These are phyloP conservation scores for Python bivittatus DNA, from an alignment of 2,113 vertebrate species.

Conservation along the genomic window DNA sequence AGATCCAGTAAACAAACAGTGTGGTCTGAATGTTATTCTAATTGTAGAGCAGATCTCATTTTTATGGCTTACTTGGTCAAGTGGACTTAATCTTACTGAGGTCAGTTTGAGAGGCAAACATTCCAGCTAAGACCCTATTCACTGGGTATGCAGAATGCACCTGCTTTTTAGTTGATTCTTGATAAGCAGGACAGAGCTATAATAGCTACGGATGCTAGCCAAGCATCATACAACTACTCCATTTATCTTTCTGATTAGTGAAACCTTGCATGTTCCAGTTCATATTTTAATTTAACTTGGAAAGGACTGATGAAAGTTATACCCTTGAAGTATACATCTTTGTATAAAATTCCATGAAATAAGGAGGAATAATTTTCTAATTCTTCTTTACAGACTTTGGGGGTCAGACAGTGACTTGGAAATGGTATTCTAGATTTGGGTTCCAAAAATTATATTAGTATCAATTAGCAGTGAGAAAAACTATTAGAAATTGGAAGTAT, in stretches of 20 bases:
- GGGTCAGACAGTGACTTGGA: neutral
- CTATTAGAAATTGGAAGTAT: neutral
- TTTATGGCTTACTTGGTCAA: neutral
- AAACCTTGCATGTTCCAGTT: neutral
- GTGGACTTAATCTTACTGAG: slow-evolving; percentile 34
- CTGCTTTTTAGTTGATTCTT: neutral
- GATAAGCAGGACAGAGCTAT: neutral
- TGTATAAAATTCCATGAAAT: neutral
- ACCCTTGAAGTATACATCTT: neutral
- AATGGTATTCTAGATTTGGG: neutral
- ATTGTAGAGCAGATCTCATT: slow-evolving; percentile 16
- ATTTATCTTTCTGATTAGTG: neutral
- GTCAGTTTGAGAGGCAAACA: slow-evolving; percentile 44
- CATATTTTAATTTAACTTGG: neutral
- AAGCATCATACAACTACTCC: neutral
- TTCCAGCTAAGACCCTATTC: slow-evolving; percentile 9
- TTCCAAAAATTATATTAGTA: neutral
- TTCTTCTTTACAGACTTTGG: neutral
- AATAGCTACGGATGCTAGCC: neutral
- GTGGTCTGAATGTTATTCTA: slow-evolving; percentile 33
- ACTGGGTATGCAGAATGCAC: neutral
- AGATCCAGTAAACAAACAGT: slow-evolving; percentile 54
- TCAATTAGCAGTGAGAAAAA: neutral
- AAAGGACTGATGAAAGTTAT: neutral
- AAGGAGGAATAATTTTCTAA: neutral